Conservation (phyloP, 1,140 invertebrate species). For the Meteorus sp. region DNA sequence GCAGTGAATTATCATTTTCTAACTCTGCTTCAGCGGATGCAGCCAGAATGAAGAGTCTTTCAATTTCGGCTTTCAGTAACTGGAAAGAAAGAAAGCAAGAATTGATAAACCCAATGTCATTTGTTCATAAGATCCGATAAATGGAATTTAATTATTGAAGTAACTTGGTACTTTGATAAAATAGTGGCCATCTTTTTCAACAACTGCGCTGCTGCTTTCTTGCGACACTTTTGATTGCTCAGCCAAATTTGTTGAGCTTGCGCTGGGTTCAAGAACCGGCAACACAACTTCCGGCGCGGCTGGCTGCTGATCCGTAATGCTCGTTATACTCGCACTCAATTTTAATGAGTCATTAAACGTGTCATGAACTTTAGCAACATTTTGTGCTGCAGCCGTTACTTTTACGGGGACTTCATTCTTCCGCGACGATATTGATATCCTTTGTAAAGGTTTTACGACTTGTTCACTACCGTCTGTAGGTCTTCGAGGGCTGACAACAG, state of each 20-base stretch:
- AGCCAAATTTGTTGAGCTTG: conserved; percentile 39
- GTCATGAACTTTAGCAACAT: conserved; percentile 27
- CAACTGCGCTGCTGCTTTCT: conserved; percentile 34
- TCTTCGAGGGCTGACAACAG: conserved; percentile 67
- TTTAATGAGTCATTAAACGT: conserved; percentile 31
- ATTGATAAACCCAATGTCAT: no score
- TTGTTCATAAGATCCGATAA: no score
- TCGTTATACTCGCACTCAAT: conserved; percentile 40
- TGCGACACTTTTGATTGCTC: conserved; percentile 34
- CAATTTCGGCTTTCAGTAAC: conserved; percentile 73
- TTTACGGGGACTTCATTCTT: conserved; percentile 24
- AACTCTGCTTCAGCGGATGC: conserved; percentile 69
- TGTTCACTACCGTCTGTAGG: conserved; percentile 54
- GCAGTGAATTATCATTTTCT: conserved; percentile 54
- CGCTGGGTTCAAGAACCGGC: conserved; percentile 48
- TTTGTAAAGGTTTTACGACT: conserved; percentile 51
- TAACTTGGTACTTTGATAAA: conserved; percentile 63
- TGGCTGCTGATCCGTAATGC: conserved; percentile 55
- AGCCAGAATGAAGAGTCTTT: conserved; percentile 69
- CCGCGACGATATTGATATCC: conserved; percentile 35
- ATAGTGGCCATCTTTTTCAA: conserved; percentile 72
- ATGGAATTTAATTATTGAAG: no score
- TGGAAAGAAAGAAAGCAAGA: conserved; percentile 53
- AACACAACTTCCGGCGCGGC: conserved; percentile 58
- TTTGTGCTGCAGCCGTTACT: conserved; percentile 16